A percentile compares a stretch with the other conserved stretches of the same genome.
These are phyloP conservation scores for Anthopleura sola DNA, from an alignment of 64 coral and sea anemone genomes.

Conservation along the genomic window DNA sequence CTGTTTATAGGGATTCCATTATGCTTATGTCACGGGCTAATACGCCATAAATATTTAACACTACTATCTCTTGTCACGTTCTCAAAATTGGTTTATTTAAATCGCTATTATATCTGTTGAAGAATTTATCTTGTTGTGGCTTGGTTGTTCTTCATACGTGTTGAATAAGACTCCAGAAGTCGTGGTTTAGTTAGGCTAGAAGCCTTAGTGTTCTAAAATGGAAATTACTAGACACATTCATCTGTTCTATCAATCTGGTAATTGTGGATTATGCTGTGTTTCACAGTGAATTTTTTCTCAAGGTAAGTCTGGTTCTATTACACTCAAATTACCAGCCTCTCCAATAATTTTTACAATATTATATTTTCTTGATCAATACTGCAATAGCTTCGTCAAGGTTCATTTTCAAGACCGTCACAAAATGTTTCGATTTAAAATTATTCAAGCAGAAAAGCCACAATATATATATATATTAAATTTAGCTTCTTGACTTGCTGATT, in stretches of 20 bases:
- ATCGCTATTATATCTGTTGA: neutral
- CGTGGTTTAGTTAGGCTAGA: neutral
- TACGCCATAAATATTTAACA: slow-evolving; percentile 2
- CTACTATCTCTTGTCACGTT: neutral
- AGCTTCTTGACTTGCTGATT: neutral
- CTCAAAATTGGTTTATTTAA: neutral
- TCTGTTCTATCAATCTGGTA: neutral
- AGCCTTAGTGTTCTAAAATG: neutral
- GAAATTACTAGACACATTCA: neutral
- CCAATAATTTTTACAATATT: neutral
- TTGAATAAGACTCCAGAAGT: neutral
- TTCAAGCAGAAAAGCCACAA: neutral
- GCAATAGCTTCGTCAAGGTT: neutral
- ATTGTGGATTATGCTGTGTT: neutral
- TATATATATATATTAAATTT: neutral
- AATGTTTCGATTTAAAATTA: slow-evolving; percentile 12
- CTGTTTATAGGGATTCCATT: slow-evolving; percentile 18
- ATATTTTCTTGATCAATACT: neutral
- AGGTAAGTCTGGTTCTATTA: neutral
- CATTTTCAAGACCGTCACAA: neutral
- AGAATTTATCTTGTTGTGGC: neutral
- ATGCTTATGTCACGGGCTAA: neutral
- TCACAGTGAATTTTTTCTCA: neutral
- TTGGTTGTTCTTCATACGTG: neutral
- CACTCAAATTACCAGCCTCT: neutral